These are phyloP conservation scores for Orthonychiurus folsomi DNA, from an alignment of 2,888 invertebrate genomes.

Conservation along the genomic window DNA sequence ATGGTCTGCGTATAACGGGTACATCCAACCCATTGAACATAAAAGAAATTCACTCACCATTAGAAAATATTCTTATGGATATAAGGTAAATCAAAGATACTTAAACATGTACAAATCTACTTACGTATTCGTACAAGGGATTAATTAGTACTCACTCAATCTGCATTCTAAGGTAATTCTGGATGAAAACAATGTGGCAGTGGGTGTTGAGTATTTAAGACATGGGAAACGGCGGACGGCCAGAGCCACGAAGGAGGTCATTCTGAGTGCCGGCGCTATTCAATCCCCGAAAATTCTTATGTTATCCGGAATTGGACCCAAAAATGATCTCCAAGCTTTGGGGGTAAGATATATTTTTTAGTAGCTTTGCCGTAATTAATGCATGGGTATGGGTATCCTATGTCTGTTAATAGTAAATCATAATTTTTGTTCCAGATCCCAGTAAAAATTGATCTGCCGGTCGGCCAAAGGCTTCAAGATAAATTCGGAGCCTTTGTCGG, in stretches of 20 bases:
- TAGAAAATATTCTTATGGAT: neutral
- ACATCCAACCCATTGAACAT: slow-evolving; percentile 19
- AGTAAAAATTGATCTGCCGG: slow-evolving; percentile 28
- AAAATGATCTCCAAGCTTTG: slow-evolving; percentile 8
- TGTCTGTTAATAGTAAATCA: too few species aligned
- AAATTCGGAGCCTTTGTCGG: slow-evolving; percentile 32
- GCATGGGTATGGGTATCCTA: too few species aligned
- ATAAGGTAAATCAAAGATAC: too few species aligned
- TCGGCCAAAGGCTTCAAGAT: slow-evolving; percentile 33
- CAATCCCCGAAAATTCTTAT: slow-evolving; percentile 22
- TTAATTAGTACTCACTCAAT: too few species aligned
- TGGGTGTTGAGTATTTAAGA: slow-evolving; percentile 27
- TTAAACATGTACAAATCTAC: too few species aligned
- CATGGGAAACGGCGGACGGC: slow-evolving; percentile 24
- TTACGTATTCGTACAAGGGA: too few species aligned
- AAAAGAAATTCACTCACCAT: neutral
- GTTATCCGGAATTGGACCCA: slow-evolving; percentile 26
- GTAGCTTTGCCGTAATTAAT: too few species aligned
- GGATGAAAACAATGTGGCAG: slow-evolving; percentile 19
- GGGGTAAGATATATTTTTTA: neutral
- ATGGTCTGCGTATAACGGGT: slow-evolving; percentile 26
- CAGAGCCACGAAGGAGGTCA: slow-evolving; percentile 24
- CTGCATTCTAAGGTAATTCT: too few species aligned
- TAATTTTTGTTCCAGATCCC: slow-evolving; percentile 17
- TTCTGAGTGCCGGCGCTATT: slow-evolving; percentile 27